A percentile compares a stretch with the other conserved stretches of the same genome.
Evolutionary conservation across 1,140 invertebrate species (phyloP).

Genomic region (Brachystomella parvula): DNA sequence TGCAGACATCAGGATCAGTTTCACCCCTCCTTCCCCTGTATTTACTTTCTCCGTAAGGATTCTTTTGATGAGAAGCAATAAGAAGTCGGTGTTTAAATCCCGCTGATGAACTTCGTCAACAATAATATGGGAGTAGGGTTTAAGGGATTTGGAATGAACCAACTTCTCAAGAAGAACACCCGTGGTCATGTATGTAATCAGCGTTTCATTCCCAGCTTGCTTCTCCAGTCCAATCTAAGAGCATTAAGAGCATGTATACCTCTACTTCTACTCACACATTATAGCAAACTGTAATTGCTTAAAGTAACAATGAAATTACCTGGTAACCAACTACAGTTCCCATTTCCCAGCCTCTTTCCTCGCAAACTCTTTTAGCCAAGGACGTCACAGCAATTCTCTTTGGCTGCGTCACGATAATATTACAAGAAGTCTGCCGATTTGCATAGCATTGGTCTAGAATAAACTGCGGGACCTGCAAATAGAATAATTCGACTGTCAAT

Average conservation of each 20-base stretch:
- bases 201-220: slow-evolving; percentile 52
- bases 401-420: slow-evolving; percentile 81
- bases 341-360: slow-evolving; percentile 66
- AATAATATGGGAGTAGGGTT: slow-evolving; percentile 76
- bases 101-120: slow-evolving; percentile 93
- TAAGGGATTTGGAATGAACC: slow-evolving; percentile 51
- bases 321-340: slow-evolving; percentile 76
- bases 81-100: slow-evolving; percentile 85
- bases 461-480: slow-evolving; percentile 58
- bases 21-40: slow-evolving; percentile 22
- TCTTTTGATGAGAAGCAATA: slow-evolving; percentile 75
- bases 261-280: not conserved
- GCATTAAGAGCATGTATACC: not conserved
- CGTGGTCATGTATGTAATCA: slow-evolving; percentile 76
- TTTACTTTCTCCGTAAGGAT: slow-evolving; percentile 24
- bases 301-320: too few relatives aligned
- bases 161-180: slow-evolving; percentile 59
- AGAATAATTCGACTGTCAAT: too few relatives aligned
- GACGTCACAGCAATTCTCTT: slow-evolving; percentile 74
- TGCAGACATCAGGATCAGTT: slow-evolving; percentile 56
- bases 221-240: slow-evolving; percentile 54
- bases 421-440: slow-evolving; percentile 54
- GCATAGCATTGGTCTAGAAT: slow-evolving; percentile 65
- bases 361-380: slow-evolving; percentile 64
- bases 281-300: too few relatives aligned